Evolutionary conservation across 2,888 invertebrate species (phyloP).

Genomic region (Geophilus truncorum): DNA sequence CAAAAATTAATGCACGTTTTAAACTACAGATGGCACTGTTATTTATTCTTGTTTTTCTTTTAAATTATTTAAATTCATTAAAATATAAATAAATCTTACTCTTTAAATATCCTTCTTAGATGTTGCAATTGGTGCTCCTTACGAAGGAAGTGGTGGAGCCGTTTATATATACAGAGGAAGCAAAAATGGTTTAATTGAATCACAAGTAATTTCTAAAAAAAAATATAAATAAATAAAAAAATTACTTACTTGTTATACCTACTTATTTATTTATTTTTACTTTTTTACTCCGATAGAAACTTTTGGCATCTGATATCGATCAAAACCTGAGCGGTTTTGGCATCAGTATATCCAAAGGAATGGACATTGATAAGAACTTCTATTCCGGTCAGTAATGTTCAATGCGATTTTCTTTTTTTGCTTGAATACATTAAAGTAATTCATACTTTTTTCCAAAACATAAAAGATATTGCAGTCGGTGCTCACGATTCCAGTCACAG

Average conservation of each 20-base stretch:
- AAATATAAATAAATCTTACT: no score
- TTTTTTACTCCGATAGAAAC: slow-evolving; percentile 48
- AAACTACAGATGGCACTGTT: no score
- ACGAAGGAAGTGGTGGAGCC: slow-evolving; percentile 57
- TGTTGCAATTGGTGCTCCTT: slow-evolving; percentile 62
- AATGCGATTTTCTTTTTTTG: neutral
- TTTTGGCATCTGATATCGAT: slow-evolving; percentile 51
- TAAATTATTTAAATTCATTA: no score
- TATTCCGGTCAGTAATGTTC: slow-evolving; percentile 54
- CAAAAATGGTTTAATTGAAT: slow-evolving; percentile 50
- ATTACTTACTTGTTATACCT: neutral
- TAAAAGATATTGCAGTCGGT: no score
- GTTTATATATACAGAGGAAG: slow-evolving; percentile 61
- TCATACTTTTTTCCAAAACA: no score
- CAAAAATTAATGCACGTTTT: no score
- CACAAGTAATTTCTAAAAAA: slow-evolving; percentile 42
- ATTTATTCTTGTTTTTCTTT: no score
- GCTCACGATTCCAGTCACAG: no score
- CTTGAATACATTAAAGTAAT: neutral
- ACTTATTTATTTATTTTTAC: neutral
- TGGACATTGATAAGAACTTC: slow-evolving; percentile 58
- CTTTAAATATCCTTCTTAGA: no score
- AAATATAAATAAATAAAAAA: slow-evolving; percentile 46
- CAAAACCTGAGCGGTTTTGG: slow-evolving; percentile 55
- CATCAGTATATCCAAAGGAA: slow-evolving; percentile 57